Base-by-base conservation (phyloP, 2,797 vertebrate species). In the Spinus olivaceus region DNA sequence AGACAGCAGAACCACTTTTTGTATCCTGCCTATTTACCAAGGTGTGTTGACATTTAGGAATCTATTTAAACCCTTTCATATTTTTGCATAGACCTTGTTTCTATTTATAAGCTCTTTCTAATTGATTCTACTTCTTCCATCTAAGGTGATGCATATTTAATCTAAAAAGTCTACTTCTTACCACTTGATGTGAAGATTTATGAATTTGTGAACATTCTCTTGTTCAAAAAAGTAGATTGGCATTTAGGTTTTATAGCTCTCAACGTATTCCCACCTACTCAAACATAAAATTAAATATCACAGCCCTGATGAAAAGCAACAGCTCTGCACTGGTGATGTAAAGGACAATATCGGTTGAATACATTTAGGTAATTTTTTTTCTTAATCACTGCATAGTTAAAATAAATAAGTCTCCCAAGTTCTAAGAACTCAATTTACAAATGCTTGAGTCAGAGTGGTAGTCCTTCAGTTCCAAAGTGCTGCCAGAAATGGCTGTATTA, bases 211-310 rank as follows among this genome's bases (percentile, higher is more conserved):
- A 91, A 77, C 42, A 10, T 90, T 88, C 86, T 95, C 93, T 94
- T 94, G 80, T 96, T 91, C 86, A 87, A 74, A 90, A 94, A 95
- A 93, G 76, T 91, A 89, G 86, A 93, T 92, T 96, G 94, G 82
- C 81, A 94, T 93, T 96, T 92, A 86, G 60, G 54, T 94, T 93
- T 94, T 84, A 66, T 92, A 94, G 65, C 73, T 94, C 80, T 93
- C 76, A 51, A 49, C 32, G 79, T 95, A 97, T 81, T 96, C 83
- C 91, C 79, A 89, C 83, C 89, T 93, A 94, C 86, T 91, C 94
- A 90, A 86, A 94, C 92, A 94, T 88, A 82, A 95, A 97, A 94
- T 96, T 93, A 97, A 95, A 93, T 94, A 95, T 63, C 91, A 56
- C 66, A 71, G 77, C 70, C 77, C 67, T 79, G 90, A 92, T 95